Evolutionary conservation across 2,888 invertebrate species (phyloP).

Genomic region (Sphaerophoria rueppellii): DNA sequence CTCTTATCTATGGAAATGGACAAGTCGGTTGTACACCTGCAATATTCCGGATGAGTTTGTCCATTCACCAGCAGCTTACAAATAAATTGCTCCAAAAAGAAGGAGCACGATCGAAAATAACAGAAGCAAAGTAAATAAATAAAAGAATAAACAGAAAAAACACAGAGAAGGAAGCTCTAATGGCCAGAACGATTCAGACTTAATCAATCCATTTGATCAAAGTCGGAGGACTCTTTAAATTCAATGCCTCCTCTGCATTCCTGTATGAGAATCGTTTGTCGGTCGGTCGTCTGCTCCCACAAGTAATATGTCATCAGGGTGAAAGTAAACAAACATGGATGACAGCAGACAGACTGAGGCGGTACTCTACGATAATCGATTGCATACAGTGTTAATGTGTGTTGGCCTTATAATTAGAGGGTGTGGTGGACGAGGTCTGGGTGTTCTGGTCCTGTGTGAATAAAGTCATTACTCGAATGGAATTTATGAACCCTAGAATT

Average conservation of each 20-base stretch:
- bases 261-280: neutral
- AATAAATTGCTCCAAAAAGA: constrained; percentile 30
- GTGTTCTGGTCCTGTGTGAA: neutral
- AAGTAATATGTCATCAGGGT: constrained; percentile 13
- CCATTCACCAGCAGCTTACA: constrained; percentile 33
- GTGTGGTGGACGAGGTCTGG: constrained; percentile 1
- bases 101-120: neutral
- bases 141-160: neutral
- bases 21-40: neutral
- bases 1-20: constrained; percentile 10
- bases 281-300: neutral
- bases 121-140: neutral
- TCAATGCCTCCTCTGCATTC: neutral
- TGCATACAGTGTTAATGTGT: constrained; percentile 38
- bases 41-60: constrained; percentile 31
- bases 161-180: neutral
- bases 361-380: constrained; percentile 24
- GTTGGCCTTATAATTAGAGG: constrained; percentile 45
- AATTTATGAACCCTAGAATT: constrained; percentile 41
- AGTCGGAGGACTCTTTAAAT: constrained; percentile 29
- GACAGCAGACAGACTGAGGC: neutral
- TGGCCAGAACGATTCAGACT: neutral
- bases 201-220: constrained; percentile 33
- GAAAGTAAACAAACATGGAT: constrained; percentile 13
- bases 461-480: constrained; percentile 24